Percentiles rank a stretch among this genome's conserved stretches.
Conservation (phyloP, 2,797 vertebrate genomes). For the Lateolabrax maculatus region DNA sequence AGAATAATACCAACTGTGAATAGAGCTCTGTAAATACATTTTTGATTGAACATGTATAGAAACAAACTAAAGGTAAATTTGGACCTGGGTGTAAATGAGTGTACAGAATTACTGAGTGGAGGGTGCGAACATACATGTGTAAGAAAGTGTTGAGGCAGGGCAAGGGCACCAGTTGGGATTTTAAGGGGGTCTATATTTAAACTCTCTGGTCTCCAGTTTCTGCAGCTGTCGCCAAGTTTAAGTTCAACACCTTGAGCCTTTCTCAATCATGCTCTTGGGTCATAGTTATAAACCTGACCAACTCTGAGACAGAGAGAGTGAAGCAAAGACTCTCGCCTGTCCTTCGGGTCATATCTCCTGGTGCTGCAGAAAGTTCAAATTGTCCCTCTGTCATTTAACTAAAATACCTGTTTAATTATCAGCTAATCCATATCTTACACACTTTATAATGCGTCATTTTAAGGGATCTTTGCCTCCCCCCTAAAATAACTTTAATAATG, state of each 20-base stretch:
- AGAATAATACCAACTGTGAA: neutral
- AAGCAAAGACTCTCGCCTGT: slow-evolving; percentile 34
- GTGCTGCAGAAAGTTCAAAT: slow-evolving; percentile 37
- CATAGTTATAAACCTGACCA: slow-evolving; percentile 76
- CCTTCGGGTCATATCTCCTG: slow-evolving; percentile 23
- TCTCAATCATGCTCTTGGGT: slow-evolving; percentile 75
- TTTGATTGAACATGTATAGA: neutral
- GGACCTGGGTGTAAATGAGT: slow-evolving; percentile 64
- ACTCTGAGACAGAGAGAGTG: slow-evolving; percentile 47
- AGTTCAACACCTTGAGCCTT: slow-evolving; percentile 84
- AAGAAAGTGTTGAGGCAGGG: slow-evolving; percentile 73
- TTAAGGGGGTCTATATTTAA: slow-evolving; percentile 85
- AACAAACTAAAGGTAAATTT: slow-evolving; percentile 49
- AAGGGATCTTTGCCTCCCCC: neutral
- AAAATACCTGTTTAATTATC: neutral
- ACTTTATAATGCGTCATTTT: slow-evolving; percentile 1
- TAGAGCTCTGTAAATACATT: neutral
- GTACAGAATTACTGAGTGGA: slow-evolving; percentile 58
- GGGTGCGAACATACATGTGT: slow-evolving; percentile 76
- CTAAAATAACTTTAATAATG: neutral
- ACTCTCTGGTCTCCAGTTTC: slow-evolving; percentile 82
- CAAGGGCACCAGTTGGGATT: slow-evolving; percentile 76
- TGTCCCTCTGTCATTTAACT: neutral
- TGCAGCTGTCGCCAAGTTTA: slow-evolving; percentile 88
- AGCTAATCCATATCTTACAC: neutral